Percentiles rank a stretch among this genome's conserved stretches.
Evolutionary conservation across 92 coral and sea anemone genomes (phyloP).

Genomic region (Blastomussa wellsi): DNA sequence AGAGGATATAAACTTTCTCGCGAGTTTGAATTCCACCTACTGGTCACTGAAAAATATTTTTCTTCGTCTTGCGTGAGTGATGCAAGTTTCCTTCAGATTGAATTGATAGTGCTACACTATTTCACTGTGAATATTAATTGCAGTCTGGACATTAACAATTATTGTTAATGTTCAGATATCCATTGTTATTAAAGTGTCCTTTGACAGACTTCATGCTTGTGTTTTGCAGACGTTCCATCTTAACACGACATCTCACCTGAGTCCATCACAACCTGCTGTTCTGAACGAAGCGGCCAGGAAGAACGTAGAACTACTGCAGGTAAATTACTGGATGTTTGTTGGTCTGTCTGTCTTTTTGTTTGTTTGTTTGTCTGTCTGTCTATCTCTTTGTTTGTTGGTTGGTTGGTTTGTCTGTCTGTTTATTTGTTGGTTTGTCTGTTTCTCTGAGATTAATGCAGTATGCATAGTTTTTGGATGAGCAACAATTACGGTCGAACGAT

Average conservation of each 20-base stretch:
- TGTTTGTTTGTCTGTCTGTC: not conserved
- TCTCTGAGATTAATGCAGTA: no score
- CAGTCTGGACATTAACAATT: no score
- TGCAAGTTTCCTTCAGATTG: no score
- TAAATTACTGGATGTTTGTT: not conserved
- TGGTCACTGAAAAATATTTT: no score
- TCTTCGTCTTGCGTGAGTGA: no score
- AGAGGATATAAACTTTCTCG: no score
- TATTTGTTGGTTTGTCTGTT: no score
- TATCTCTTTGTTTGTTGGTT: not conserved
- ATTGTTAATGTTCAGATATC: not conserved
- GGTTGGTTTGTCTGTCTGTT: not conserved
- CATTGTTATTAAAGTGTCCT: not conserved
- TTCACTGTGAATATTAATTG: not conserved
- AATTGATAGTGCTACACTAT: no score
- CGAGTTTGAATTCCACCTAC: no score
- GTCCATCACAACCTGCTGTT: constrained; percentile 58
- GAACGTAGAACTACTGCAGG: constrained; percentile 77
- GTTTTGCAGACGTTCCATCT: constrained; percentile 72
- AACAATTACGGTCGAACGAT: no score
- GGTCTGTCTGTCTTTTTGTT: not conserved
- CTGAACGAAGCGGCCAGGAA: constrained; percentile 68
- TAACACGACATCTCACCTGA: constrained; percentile 46
- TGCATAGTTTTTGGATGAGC: no score
- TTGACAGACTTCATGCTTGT: not conserved